Conservation (phyloP, 2,888 invertebrate species). For the Seira sanloemensis region DNA sequence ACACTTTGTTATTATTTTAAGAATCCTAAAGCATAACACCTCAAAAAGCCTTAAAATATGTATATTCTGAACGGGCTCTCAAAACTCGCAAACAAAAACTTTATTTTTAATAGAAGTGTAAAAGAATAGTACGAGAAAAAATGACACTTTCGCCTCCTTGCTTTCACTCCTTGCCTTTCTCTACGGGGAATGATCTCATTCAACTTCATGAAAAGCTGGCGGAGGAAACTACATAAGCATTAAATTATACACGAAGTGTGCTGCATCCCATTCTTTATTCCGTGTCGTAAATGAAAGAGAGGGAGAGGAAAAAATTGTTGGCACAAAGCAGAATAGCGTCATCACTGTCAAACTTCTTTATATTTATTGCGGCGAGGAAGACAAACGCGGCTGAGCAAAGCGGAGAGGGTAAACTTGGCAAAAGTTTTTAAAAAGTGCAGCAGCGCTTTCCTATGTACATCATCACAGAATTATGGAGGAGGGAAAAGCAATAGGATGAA, state of each 20-base stretch:
- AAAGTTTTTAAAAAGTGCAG: neutral
- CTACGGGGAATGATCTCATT: conserved; percentile 2
- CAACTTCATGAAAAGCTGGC: conserved; percentile 36
- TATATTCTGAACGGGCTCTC: too few relatives aligned
- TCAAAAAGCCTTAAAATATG: too few relatives aligned
- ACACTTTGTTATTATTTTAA: too few relatives aligned
- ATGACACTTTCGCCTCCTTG: neutral
- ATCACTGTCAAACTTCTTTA: conserved; percentile 16
- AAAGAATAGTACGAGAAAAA: neutral
- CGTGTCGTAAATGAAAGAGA: neutral
- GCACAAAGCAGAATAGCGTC: neutral
- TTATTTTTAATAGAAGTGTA: neutral
- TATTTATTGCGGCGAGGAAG: neutral
- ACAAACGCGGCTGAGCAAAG: neutral
- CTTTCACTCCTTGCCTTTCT: neutral
- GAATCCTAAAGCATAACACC: too few relatives aligned
- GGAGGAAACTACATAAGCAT: conserved; percentile 38
- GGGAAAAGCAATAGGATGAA: neutral
- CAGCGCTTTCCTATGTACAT: too few relatives aligned
- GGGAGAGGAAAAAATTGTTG: neutral
- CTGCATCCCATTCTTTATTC: neutral
- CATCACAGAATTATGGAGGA: too few relatives aligned
- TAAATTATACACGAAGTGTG: conserved; percentile 33
- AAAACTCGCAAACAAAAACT: too few relatives aligned
- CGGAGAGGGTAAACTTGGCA: neutral